Evolutionary conservation across 2,888 invertebrate genomes (phyloP).

Genomic region (Tyria jacobaeae): DNA sequence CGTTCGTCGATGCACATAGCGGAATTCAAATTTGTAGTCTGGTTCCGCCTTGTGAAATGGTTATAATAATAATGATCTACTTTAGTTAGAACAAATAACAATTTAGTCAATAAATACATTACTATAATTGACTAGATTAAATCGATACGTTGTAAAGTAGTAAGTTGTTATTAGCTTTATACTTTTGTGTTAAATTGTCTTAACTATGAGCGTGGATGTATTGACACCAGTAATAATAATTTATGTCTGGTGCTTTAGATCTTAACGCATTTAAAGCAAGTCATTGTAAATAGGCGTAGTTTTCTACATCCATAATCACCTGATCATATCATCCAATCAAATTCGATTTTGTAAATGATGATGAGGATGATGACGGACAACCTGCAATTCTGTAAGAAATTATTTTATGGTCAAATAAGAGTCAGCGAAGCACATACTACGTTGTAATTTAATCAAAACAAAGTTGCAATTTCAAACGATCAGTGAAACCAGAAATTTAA

Average conservation of each 20-base stretch:
- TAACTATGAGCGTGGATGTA: not conserved
- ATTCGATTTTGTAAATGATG: no score
- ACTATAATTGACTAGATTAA: not conserved
- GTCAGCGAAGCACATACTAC: not conserved
- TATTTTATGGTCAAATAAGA: not conserved
- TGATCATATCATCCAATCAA: not conserved
- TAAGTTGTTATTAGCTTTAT: not conserved
- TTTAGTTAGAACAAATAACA: not conserved
- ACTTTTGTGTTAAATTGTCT: not conserved
- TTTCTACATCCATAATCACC: not conserved
- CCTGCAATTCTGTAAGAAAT: not conserved
- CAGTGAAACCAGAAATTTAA: constrained; percentile 4
- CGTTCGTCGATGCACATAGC: constrained; percentile 19
- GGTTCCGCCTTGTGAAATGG: not conserved
- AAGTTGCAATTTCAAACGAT: not conserved
- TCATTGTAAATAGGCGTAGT: no score
- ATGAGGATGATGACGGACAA: no score
- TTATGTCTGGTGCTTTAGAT: not conserved
- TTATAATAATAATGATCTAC: not conserved
- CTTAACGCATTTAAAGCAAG: not conserved
- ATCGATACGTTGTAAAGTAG: not conserved
- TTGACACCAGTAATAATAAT: not conserved
- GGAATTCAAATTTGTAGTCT: not conserved
- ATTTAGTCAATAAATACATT: not conserved
- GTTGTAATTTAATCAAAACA: not conserved